These are phyloP conservation scores for Chloroceryle aenea DNA, from an alignment of 2,113 vertebrate species.

Conservation along the genomic window DNA sequence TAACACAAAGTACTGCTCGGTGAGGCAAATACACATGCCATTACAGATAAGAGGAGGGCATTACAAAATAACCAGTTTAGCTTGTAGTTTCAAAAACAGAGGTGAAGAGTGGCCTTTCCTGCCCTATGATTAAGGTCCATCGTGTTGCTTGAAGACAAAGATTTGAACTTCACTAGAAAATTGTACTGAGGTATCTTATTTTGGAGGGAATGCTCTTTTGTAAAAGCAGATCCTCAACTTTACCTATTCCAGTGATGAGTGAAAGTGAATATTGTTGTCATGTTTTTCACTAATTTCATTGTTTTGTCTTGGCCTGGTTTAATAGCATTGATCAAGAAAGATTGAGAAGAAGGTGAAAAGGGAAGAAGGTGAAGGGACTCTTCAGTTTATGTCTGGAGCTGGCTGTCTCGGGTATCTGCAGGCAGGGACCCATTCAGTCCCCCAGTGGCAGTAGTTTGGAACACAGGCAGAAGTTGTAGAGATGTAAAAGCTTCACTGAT, in stretches of 20 bases:
- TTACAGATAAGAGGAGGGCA: neutral
- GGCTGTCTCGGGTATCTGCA: neutral
- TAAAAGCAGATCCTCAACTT: neutral
- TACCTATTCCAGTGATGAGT: neutral
- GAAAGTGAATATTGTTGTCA: neutral
- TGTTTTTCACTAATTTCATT: neutral
- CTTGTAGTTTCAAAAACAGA: neutral
- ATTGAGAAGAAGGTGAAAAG: neutral
- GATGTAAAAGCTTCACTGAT: neutral
- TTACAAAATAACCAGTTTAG: neutral
- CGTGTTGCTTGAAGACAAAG: neutral
- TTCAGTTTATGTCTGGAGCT: neutral
- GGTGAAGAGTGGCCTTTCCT: neutral
- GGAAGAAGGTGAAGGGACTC: neutral
- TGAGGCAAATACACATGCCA: rapidly evolving
- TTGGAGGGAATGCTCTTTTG: neutral
- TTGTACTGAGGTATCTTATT: neutral
- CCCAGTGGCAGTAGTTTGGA: neutral
- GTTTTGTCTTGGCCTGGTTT: neutral
- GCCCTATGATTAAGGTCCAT: neutral
- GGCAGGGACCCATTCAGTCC: neutral
- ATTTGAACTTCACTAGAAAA: neutral
- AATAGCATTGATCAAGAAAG: neutral
- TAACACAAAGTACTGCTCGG: neutral
- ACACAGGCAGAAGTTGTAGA: neutral